Evolutionary conservation across 2,797 vertebrate genomes (phyloP).

Genomic region (Tapirus indicus): DNA sequence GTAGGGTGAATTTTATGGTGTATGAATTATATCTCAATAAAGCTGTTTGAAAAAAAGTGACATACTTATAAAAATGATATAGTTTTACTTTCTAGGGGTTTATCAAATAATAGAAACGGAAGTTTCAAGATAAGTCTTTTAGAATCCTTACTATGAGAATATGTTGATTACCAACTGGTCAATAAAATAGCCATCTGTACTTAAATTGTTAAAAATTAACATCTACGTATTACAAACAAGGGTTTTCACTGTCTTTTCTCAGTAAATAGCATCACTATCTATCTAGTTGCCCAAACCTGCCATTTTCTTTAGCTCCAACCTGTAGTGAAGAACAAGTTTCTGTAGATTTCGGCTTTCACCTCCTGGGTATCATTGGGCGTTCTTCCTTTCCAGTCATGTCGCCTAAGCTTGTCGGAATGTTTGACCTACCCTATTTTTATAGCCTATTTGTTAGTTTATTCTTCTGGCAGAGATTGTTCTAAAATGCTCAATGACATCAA

Average conservation of each 20-base stretch:
- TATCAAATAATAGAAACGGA: background rate
- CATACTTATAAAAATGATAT: background rate
- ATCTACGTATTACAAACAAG: background rate
- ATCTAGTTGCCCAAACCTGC: background rate
- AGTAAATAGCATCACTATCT: background rate
- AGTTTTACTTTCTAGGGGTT: background rate
- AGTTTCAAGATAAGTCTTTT: slow-evolving; percentile 21
- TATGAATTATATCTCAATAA: background rate
- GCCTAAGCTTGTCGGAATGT: background rate
- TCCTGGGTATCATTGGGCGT: background rate
- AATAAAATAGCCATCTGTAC: background rate
- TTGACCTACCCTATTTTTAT: background rate
- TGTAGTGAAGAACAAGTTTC: background rate
- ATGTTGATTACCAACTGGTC: background rate
- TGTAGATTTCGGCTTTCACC: background rate
- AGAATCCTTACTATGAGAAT: background rate
- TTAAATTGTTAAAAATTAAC: background rate
- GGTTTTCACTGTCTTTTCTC: background rate
- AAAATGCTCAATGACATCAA: background rate
- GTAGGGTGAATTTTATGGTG: background rate
- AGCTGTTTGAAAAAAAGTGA: background rate
- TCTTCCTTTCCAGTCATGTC: background rate
- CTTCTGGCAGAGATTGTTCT: background rate
- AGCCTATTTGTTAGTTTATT: background rate
- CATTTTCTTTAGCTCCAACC: background rate